phyloP scores from a whole-genome alignment of 2,888 invertebrate species.

The Rotaria sp. region DNA sequence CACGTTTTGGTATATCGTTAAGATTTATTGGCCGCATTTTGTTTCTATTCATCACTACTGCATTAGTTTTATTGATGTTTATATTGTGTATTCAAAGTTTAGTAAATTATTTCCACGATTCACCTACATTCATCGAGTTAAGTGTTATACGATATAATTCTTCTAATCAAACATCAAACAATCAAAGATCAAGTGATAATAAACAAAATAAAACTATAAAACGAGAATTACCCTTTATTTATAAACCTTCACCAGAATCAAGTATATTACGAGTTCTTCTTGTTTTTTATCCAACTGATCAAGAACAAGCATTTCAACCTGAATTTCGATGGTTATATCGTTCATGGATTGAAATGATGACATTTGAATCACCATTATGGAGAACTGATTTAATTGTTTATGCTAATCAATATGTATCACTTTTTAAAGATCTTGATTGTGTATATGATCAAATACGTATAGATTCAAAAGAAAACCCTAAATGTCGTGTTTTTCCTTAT shows the following conservation, averaged over 20 bases:
- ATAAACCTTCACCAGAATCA: neutral
- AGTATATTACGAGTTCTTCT: neutral
- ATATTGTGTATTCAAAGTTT: neutral
- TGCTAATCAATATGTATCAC: neutral
- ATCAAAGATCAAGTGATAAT: neutral
- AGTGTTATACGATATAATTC: neutral
- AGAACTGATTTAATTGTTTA: slow-evolving; percentile 39
- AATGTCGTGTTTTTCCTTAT: slow-evolving; percentile 34
- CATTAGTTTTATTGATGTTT: neutral
- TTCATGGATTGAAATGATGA: slow-evolving; percentile 40
- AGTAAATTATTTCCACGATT: neutral
- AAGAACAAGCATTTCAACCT: neutral
- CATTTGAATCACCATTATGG: slow-evolving; percentile 31
- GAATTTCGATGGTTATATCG: slow-evolving; percentile 40
- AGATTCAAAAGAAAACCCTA: slow-evolving; percentile 11
- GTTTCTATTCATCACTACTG: neutral
- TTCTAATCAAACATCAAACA: neutral
- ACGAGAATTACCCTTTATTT: neutral
- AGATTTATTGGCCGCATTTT: neutral
- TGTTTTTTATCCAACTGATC: neutral
- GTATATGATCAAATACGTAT: neutral
- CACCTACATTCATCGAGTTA: neutral
- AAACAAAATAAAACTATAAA: neutral
- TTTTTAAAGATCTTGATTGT: slow-evolving; percentile 29
- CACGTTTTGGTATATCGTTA: neutral